These are phyloP conservation scores for Hydrotaea cyrtoneurina DNA, from an alignment of 2,888 invertebrate species.

Conservation along the genomic window DNA sequence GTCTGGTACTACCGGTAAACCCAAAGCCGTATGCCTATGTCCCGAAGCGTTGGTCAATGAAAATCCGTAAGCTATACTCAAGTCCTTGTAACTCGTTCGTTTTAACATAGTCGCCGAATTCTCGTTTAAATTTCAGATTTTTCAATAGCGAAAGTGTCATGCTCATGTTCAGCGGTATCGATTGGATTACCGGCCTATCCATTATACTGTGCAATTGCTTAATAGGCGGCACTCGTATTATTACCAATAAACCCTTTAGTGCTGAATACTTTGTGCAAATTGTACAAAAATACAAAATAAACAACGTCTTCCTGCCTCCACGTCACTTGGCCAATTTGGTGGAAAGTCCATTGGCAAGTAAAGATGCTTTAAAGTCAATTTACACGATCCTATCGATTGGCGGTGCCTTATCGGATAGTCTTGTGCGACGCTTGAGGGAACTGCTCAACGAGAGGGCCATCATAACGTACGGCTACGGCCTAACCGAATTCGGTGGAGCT, in stretches of 20 bases:
- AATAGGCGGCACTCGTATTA: slow-evolving; percentile 71
- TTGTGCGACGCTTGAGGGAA: slow-evolving; percentile 53
- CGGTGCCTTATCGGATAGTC: slow-evolving; percentile 56
- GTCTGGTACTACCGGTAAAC: slow-evolving; percentile 61
- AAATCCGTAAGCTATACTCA: slow-evolving; percentile 35
- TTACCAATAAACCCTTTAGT: slow-evolving; percentile 70
- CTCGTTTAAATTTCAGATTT: not conserved
- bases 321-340: slow-evolving; percentile 69
- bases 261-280: slow-evolving; percentile 70
- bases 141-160: slow-evolving; percentile 64
- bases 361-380: slow-evolving; percentile 60
- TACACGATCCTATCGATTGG: slow-evolving; percentile 70
- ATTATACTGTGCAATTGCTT: slow-evolving; percentile 67
- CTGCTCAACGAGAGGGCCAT: slow-evolving; percentile 33
- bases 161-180: slow-evolving; percentile 68
- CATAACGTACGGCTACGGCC: slow-evolving; percentile 72
- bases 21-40: slow-evolving; percentile 56
- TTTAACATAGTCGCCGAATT: not conserved
- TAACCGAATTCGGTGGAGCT: slow-evolving; percentile 72
- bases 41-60: slow-evolving; percentile 1
- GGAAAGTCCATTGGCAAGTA: slow-evolving; percentile 66
- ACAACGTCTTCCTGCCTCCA: slow-evolving; percentile 69
- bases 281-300: slow-evolving; percentile 72
- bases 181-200: slow-evolving; percentile 73
- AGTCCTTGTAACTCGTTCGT: not conserved